Conservation (phyloP, 2,113 vertebrate genomes). For the Macquaria australasica region DNA sequence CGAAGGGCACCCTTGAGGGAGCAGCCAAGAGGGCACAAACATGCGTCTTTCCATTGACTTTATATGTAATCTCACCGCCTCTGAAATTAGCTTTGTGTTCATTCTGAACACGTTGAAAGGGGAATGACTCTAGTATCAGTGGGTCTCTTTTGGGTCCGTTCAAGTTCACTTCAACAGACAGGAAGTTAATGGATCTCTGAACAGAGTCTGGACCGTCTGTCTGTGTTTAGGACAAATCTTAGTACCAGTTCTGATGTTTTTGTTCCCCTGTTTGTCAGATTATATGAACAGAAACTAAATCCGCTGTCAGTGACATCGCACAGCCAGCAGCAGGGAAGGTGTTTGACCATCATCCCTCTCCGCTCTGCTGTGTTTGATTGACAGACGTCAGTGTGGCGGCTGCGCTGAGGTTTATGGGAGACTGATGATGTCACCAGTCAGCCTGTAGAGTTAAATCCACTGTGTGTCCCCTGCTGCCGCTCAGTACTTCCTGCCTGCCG, state of each 20-base stretch:
- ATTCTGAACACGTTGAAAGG: neutral
- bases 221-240: slow-evolving; percentile 49
- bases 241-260: slow-evolving; percentile 12
- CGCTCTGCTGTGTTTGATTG: slow-evolving; percentile 34
- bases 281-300: slow-evolving; percentile 17
- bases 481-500: slow-evolving; percentile 38
- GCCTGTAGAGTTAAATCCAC: slow-evolving; percentile 55
- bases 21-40: too few relatives aligned
- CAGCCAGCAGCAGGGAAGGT: slow-evolving; percentile 38
- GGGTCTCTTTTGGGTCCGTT: neutral
- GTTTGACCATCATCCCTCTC: neutral
- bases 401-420: slow-evolving; percentile 47
- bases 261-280: slow-evolving; percentile 16
- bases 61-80: neutral
- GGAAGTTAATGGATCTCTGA: slow-evolving; percentile 46
- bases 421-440: slow-evolving; percentile 60
- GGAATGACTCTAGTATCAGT: neutral
- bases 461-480: slow-evolving; percentile 46
- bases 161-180: slow-evolving; percentile 16
- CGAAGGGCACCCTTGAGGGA: too few relatives aligned
- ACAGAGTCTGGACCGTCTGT: slow-evolving; percentile 34
- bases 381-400: slow-evolving; percentile 34
- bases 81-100: neutral
- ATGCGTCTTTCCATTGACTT: neutral
- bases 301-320: slow-evolving; percentile 38